Conservation (phyloP, 2,113 vertebrate species). For the Penelope pileata region DNA sequence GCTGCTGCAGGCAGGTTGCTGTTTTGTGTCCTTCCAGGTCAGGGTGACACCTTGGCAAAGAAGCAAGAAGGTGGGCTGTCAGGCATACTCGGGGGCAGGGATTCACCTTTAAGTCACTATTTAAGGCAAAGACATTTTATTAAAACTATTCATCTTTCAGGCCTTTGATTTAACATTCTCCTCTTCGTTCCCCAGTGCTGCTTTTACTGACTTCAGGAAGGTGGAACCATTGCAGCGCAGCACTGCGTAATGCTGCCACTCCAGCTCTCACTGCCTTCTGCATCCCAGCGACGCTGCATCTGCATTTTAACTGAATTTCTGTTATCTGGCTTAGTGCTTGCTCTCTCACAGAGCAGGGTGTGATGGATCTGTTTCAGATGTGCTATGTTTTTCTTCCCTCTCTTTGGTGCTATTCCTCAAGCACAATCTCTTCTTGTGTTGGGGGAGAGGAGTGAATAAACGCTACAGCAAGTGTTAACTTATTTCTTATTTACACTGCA, state of each 20-base stretch:
- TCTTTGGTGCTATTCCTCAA: no score
- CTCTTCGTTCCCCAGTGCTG: neutral
- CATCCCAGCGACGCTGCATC: neutral
- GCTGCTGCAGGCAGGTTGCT: neutral
- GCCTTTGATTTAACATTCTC: neutral
- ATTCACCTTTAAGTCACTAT: neutral
- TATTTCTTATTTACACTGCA: neutral
- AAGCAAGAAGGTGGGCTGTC: neutral
- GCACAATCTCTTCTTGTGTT: no score
- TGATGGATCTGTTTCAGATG: no score
- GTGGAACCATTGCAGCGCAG: neutral
- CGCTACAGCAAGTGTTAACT: no score
- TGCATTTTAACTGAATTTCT: neutral
- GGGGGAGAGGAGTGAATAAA: no score
- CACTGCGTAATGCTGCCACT: rapidly evolving
- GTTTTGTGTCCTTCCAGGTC: neutral
- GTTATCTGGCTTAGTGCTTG: neutral
- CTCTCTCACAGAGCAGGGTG: neutral
- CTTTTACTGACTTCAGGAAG: neutral
- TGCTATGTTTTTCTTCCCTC: no score
- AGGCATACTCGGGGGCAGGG: neutral
- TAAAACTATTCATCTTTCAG: neutral
- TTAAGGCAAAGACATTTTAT: neutral
- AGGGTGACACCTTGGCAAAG: neutral
- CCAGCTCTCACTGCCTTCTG: neutral